Evolutionary conservation across 2,888 invertebrate genomes (phyloP), one percentile per base, ranked within the genome.

Genomic region (Bruchidius siliquastri): DNA sequence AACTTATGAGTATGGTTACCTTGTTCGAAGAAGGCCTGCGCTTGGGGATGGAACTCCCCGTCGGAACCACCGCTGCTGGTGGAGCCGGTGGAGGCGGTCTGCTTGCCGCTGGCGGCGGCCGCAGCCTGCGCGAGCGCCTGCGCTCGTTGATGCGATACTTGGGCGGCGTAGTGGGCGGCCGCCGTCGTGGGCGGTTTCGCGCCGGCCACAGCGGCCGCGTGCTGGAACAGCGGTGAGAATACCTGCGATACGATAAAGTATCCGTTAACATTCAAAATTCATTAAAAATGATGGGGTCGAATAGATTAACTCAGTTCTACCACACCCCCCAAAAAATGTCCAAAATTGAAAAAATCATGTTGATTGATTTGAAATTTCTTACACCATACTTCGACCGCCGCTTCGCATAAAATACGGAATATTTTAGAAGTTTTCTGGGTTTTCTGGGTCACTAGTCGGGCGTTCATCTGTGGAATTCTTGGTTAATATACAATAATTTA

Each of bases 191-290:
- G 49, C 88, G 86, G 92, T 91, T 86, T 86, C 20, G 85, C 81
- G 3, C 83, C 82, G 22, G 68, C 49, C 49, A 13, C 68, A 77
- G 92, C 91, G 74, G 91, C 90, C 72, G 92, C 91, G 88, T 93
- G 94, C 85, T 94, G 94, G 87, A 95, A 94, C 77, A 95, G 87
- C 76, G 95, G 94, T 79, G 93, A 92, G 84, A 95, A 95, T 74
- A 95, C 49, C 49, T 49, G 49, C 49, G 13, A 49, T 3, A 30
- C n/a, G n/a, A n/a, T n/a, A n/a, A n/a, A n/a, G n/a, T n/a, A n/a
- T n/a, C n/a, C n/a, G n/a, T n/a, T n/a, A n/a, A n/a, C n/a, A n/a
- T n/a, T n/a, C n/a, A n/a, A n/a, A n/a, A n/a, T n/a, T n/a, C n/a
- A n/a, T n/a, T n/a, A n/a, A n/a, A n/a, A n/a, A n/a, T n/a, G n/a